phyloP scores from a whole-genome alignment of 2,888 invertebrate genomes.

The Yponomeuta malinellus region DNA sequence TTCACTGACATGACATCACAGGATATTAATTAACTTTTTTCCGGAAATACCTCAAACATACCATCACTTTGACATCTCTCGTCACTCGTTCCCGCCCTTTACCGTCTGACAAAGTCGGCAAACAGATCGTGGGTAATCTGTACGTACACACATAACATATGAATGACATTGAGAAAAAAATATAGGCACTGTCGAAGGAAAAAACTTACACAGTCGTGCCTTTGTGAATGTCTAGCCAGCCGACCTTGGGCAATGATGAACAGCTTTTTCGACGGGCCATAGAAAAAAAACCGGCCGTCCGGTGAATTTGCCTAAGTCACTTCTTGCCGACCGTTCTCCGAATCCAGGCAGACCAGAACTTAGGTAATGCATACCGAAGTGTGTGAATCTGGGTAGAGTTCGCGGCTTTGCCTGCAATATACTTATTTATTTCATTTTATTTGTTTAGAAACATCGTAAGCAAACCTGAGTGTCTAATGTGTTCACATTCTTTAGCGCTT shows the following conservation, averaged over 20 bases:
- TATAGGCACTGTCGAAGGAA: conserved; percentile 26
- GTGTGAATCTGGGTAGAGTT: neutral
- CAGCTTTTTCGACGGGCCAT: conserved; percentile 54
- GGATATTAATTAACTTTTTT: no score
- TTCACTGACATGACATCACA: no score
- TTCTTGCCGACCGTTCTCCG: conserved; percentile 60
- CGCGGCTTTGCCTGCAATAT: neutral
- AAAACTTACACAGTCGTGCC: conserved; percentile 64
- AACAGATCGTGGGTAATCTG: no score
- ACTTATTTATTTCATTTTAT: no score
- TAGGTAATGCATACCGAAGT: conserved; percentile 51
- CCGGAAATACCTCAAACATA: no score
- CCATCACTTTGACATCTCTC: no score
- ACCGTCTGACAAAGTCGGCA: no score
- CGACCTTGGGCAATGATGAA: conserved; percentile 66
- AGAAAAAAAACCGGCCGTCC: conserved; percentile 47
- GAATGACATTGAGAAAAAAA: conserved; percentile 69
- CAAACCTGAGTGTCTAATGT: no score
- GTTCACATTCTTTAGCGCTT: no score
- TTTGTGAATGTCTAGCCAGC: conserved; percentile 67
- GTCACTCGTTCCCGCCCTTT: no score
- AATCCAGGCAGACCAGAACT: conserved; percentile 44
- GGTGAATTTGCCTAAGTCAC: conserved; percentile 69
- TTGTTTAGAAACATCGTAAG: no score
- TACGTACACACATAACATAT: conserved; percentile 29